These are phyloP conservation scores for Geotrypetes seraphini DNA, from an alignment of 2,797 vertebrate species.

Conservation along the genomic window DNA sequence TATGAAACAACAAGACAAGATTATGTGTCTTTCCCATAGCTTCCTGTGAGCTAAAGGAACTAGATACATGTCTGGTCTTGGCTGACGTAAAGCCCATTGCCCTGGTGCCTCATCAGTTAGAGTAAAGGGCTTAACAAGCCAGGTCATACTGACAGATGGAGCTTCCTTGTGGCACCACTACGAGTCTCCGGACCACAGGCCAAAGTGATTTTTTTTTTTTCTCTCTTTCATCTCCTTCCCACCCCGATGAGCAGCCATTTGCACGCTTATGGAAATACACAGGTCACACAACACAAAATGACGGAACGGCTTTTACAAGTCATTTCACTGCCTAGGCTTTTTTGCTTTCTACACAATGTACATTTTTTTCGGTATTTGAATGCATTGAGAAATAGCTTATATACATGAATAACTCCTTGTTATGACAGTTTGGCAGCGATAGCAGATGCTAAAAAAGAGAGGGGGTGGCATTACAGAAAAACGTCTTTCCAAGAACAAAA, in stretches of 20 bases:
- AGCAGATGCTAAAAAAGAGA: constrained; percentile 41
- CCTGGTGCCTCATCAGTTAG: too few relatives aligned
- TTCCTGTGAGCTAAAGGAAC: too few relatives aligned
- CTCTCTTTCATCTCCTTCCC: constrained; percentile 6
- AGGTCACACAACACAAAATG: constrained; percentile 85
- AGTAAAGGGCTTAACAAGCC: too few relatives aligned
- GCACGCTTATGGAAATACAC: constrained; percentile 85
- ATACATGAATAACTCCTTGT: constrained; percentile 81
- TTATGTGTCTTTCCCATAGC: too few relatives aligned
- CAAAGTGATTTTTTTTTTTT: too few relatives aligned
- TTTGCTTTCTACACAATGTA: constrained; percentile 83
- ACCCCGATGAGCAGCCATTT: constrained; percentile 62
- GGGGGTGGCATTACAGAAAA: constrained; percentile 5
- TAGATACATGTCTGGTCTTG: too few relatives aligned
- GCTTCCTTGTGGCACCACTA: too few relatives aligned
- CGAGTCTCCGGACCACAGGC: too few relatives aligned
- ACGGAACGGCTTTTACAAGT: constrained; percentile 66
- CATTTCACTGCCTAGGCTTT: constrained; percentile 31
- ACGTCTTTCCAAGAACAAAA: too few relatives aligned
- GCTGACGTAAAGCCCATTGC: too few relatives aligned
- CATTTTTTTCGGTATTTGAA: constrained; percentile 67
- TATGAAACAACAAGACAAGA: too few relatives aligned
- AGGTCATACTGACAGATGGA: too few relatives aligned
- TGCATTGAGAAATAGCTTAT: constrained; percentile 82
- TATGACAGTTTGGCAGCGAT: constrained; percentile 82